Percentiles rank a stretch among this genome's conserved stretches.
Conservation (phyloP, 2,113 vertebrate genomes). For the Erpornis zantholeuca region DNA sequence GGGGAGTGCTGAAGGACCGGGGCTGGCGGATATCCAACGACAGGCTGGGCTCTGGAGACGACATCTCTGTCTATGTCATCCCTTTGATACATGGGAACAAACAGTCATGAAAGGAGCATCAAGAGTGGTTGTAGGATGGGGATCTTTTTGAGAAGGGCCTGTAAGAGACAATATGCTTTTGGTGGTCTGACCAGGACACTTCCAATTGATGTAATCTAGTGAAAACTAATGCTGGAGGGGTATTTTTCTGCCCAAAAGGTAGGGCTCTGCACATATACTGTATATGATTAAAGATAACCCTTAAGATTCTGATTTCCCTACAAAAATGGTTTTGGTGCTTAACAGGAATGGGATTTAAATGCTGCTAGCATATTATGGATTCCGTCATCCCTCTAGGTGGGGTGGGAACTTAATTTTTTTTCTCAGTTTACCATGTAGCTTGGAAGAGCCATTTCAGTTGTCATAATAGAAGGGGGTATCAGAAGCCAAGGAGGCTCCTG, state of each 20-base stretch:
- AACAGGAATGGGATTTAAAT: conserved; percentile 58
- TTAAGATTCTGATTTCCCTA: conserved; percentile 48
- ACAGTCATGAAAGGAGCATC: conserved; percentile 72
- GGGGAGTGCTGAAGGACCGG: conserved; percentile 91
- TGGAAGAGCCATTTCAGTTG: conserved; percentile 52
- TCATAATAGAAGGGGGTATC: conserved; percentile 28
- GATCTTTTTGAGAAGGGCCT: conserved; percentile 37
- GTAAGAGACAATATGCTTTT: neutral
- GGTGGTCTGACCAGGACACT: conserved; percentile 1
- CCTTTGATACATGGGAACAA: conserved; percentile 88
- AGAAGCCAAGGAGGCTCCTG: conserved; percentile 39
- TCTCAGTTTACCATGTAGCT: conserved; percentile 56
- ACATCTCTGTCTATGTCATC: conserved; percentile 97
- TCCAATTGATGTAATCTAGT: conserved; percentile 24
- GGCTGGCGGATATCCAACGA: conserved; percentile 96
- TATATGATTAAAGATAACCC: conserved; percentile 50
- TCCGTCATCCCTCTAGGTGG: conserved; percentile 29
- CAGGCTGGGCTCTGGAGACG: conserved; percentile 92
- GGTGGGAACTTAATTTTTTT: conserved; percentile 39
- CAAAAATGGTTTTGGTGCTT: conserved; percentile 66
- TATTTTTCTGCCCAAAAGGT: conserved; percentile 28
- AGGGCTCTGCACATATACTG: conserved; percentile 54
- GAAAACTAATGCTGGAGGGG: conserved; percentile 40
- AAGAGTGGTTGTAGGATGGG: neutral
- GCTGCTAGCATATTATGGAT: conserved; percentile 65